Percentiles rank a stretch among this genome's conserved stretches.
Evolutionary conservation across 2,797 vertebrate species (phyloP).

Genomic region (Phrynocephalus vlangalii): DNA sequence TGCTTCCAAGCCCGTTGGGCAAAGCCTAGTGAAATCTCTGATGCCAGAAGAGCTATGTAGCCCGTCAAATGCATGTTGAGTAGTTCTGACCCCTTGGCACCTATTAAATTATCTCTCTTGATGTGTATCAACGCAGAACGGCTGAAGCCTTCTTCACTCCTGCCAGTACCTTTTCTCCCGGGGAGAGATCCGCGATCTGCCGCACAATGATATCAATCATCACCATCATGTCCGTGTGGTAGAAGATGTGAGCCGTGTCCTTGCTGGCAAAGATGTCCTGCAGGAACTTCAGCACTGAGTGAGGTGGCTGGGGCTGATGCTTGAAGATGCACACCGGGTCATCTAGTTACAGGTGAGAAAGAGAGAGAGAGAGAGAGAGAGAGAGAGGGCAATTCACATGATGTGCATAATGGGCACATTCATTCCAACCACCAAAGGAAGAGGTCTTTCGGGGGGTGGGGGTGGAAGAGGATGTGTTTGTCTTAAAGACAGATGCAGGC

Average conservation of each 20-base stretch:
- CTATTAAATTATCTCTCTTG: not conserved
- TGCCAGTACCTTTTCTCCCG: constrained; percentile 89
- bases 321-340: constrained; percentile 96
- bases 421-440: not conserved
- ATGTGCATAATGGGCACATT: too few species aligned
- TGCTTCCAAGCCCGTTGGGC: not conserved
- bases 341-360: constrained; percentile 75
- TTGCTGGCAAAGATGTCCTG: constrained; percentile 91
- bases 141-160: not conserved
- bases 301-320: constrained; percentile 90
- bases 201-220: constrained; percentile 97
- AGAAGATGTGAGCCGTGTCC: constrained; percentile 92
- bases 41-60: not conserved
- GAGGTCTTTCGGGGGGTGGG: not conserved
- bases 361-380: too few species aligned
- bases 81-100: not conserved
- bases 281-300: constrained; percentile 95
- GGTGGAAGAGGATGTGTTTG: not conserved
- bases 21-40: not conserved
- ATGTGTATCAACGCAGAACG: too few species aligned
- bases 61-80: not conserved
- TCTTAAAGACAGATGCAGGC: not conserved
- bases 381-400: not conserved
- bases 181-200: constrained; percentile 95
- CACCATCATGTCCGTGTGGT: constrained; percentile 98